Percentiles rank a stretch among this genome's conserved stretches.
These are phyloP conservation scores for Drosophila eohydei DNA, from an alignment of 2,888 invertebrate genomes.

Conservation along the genomic window DNA sequence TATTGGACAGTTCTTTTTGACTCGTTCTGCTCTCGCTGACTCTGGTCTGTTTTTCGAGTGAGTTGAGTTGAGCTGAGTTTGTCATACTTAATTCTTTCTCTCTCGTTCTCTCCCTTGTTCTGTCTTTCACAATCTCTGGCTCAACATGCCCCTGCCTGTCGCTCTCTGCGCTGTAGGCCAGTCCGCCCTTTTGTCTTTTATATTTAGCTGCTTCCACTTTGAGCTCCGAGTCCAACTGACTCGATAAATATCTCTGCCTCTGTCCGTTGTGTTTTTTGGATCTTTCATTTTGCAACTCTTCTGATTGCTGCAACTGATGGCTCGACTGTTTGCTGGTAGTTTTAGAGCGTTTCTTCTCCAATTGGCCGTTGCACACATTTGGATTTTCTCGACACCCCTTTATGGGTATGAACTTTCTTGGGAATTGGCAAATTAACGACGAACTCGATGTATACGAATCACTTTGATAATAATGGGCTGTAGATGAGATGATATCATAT, in stretches of 20 bases:
- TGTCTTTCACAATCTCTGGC: not conserved
- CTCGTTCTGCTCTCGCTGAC: conserved; percentile 9
- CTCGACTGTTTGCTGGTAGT: conserved; percentile 12
- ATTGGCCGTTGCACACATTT: conserved; percentile 20
- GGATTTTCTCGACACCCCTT: conserved; percentile 13
- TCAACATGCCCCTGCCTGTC: not conserved
- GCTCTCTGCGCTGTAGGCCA: not conserved
- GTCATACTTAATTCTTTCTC: conserved; percentile 9
- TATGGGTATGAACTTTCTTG: conserved; percentile 62
- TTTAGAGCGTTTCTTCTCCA: conserved; percentile 39
- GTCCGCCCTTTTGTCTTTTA: conserved; percentile 40
- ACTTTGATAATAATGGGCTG: conserved; percentile 2
- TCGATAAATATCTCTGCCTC: not conserved
- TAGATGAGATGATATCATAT: not conserved
- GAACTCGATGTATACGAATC: conserved; percentile 68
- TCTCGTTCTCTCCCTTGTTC: not conserved
- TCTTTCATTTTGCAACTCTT: not conserved
- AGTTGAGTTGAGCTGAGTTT: not conserved
- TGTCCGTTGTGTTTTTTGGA: not conserved
- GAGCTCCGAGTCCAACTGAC: conserved; percentile 23
- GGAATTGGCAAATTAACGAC: conserved; percentile 63
- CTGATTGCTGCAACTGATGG: conserved; percentile 28
- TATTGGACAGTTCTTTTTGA: not conserved
- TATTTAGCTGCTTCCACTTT: not conserved
- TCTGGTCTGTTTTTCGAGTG: conserved; percentile 6